These are phyloP conservation scores for Australoheros facetus DNA, from an alignment of 2,797 vertebrate genomes.

Conservation along the genomic window DNA sequence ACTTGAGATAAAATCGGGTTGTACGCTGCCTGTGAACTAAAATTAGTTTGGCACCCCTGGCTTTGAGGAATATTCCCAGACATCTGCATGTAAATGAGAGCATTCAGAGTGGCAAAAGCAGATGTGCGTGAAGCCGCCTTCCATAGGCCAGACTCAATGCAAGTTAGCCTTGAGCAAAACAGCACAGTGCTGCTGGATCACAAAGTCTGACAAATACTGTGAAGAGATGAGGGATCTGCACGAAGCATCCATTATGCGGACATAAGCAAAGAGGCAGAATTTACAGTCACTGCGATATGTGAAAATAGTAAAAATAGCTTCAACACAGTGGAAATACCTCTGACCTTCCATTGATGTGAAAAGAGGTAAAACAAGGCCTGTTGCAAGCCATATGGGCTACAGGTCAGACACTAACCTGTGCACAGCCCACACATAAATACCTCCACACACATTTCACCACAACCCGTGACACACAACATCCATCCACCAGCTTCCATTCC, in stretches of 20 bases:
- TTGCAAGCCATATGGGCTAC: constrained; percentile 48
- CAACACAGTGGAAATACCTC: constrained; percentile 41
- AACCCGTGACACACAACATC: constrained; percentile 51
- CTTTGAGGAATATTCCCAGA: constrained; percentile 1
- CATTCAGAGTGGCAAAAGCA: neutral
- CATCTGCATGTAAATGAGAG: constrained; percentile 13
- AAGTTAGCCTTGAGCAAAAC: constrained; percentile 53
- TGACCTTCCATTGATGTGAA: constrained; percentile 54
- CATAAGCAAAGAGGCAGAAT: constrained; percentile 33
- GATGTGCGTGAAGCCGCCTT: constrained; percentile 6
- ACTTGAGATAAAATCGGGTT: neutral
- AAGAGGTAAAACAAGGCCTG: constrained; percentile 51
- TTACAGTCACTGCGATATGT: constrained; percentile 30
- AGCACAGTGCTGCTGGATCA: constrained; percentile 45
- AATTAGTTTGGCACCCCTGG: neutral
- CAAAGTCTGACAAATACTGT: constrained; percentile 49
- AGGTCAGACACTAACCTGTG: constrained; percentile 61
- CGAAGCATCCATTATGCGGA: constrained; percentile 22
- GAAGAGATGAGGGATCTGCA: constrained; percentile 35
- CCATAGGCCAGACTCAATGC: neutral
- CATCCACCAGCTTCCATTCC: constrained; percentile 51
- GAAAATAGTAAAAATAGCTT: constrained; percentile 53
- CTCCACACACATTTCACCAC: constrained; percentile 43
- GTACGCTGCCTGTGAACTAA: neutral
- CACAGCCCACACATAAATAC: constrained; percentile 55